phyloP scores from a whole-genome alignment of 1,140 invertebrate species.

The Neuroterus valhalla region DNA sequence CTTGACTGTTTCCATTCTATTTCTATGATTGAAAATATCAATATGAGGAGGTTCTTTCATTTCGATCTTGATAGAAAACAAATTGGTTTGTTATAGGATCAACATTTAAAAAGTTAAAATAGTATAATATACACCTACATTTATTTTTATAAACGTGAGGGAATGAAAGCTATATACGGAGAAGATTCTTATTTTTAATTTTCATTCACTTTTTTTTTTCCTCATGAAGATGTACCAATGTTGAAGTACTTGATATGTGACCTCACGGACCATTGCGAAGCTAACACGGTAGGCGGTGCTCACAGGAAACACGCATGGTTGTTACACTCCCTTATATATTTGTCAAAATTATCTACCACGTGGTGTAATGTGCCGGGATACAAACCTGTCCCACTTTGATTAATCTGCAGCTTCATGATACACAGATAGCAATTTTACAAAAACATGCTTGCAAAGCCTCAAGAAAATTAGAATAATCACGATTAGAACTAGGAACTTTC shows the following conservation, averaged over 20 bases:
- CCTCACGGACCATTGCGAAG: slow-evolving; percentile 18
- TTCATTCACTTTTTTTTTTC: too few relatives aligned
- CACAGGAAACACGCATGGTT: slow-evolving; percentile 24
- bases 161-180: neutral
- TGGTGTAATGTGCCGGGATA: neutral
- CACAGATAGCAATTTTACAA: too few relatives aligned
- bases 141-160: neutral
- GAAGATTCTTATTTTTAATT: neutral
- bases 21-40: too few relatives aligned
- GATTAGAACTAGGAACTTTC: too few relatives aligned
- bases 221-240: slow-evolving; percentile 2
- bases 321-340: slow-evolving; percentile 16
- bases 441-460: too few relatives aligned
- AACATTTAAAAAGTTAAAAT: too few relatives aligned
- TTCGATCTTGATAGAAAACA: too few relatives aligned
- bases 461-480: too few relatives aligned
- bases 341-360: slow-evolving; percentile 28
- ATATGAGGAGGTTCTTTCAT: too few relatives aligned
- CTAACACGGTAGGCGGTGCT: slow-evolving; percentile 24
- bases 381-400: slow-evolving; percentile 18
- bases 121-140: too few relatives aligned
- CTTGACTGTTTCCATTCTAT: too few relatives aligned
- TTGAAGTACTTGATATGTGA: slow-evolving; percentile 20
- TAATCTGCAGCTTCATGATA: neutral
- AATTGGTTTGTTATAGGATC: too few relatives aligned